Percentiles rank a stretch among this genome's conserved stretches.
phyloP scores from a whole-genome alignment of 1,140 invertebrate species.

The Caenorhabditis brenneri region DNA sequence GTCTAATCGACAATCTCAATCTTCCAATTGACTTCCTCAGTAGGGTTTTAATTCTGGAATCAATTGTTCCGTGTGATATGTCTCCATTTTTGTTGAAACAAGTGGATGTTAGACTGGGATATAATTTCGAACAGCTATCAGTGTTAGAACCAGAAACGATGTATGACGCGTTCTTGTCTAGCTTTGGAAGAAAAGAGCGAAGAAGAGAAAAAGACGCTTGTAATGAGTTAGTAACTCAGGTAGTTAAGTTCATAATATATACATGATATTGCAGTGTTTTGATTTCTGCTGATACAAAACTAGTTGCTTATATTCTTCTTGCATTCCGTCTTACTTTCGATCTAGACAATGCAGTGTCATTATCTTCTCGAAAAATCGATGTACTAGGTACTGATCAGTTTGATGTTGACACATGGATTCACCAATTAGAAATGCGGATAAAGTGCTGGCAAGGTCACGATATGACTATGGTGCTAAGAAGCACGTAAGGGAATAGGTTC shows the following conservation, averaged over 20 bases:
- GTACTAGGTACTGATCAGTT: neutral
- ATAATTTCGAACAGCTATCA: neutral
- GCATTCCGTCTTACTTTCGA: neutral
- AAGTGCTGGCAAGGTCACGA: slow-evolving; percentile 21
- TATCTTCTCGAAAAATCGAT: neutral
- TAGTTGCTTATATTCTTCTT: neutral
- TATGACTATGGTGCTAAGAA: neutral
- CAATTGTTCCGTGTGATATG: slow-evolving; percentile 9
- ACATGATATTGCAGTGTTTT: neutral
- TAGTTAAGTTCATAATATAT: neutral
- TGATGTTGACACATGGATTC: slow-evolving; percentile 16
- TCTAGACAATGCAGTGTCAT: neutral
- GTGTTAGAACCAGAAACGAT: neutral
- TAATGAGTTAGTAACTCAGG: neutral
- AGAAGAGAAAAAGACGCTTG: neutral
- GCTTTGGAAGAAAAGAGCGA: slow-evolving; percentile 17
- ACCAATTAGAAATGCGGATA: slow-evolving; percentile 11
- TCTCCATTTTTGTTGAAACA: neutral
- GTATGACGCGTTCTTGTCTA: neutral
- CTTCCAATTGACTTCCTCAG: neutral
- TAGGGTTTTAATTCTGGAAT: neutral
- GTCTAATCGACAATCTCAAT: neutral
- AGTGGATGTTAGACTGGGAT: neutral
- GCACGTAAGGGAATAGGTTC: neutral
- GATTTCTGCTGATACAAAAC: neutral